These are phyloP conservation scores for Nematolebias whitei DNA, from an alignment of 2,113 vertebrate species.

Conservation along the genomic window DNA sequence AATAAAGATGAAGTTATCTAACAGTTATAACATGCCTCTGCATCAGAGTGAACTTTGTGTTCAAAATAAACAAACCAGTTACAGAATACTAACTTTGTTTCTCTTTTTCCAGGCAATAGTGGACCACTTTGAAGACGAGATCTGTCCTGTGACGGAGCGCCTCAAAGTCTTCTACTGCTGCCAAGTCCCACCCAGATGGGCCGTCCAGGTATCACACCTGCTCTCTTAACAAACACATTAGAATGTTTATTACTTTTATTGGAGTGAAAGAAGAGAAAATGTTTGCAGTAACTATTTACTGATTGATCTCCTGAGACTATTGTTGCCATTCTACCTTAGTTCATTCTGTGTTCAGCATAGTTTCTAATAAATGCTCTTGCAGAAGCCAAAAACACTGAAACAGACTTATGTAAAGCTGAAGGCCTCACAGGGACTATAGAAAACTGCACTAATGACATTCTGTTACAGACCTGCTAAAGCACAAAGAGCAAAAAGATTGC, in stretches of 20 bases:
- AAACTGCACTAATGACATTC: not conserved
- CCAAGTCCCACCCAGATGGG: constrained; percentile 88
- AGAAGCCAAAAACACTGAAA: not conserved
- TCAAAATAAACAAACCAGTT: not conserved
- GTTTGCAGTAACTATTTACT: not conserved
- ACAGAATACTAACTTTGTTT: not conserved
- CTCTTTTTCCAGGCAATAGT: constrained; percentile 77
- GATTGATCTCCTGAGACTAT: not conserved
- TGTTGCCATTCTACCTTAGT: not conserved
- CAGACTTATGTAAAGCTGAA: not conserved
- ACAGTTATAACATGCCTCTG: not conserved
- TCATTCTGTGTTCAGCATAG: not conserved
- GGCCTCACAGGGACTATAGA: not conserved
- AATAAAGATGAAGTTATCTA: too few relatives aligned
- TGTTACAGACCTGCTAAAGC: constrained; percentile 3
- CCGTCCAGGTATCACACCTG: constrained; percentile 84
- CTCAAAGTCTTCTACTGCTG: constrained; percentile 95
- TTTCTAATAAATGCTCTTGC: not conserved
- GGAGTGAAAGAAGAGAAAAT: not conserved
- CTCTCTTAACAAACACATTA: not conserved
- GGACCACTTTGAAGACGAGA: constrained; percentile 88
- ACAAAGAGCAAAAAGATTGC: constrained; percentile 8
- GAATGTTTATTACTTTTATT: not conserved
- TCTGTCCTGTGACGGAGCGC: constrained; percentile 82
- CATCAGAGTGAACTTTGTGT: not conserved